Evolutionary conservation across 2,888 invertebrate genomes (phyloP), one percentile per base, ranked within the genome.

Genomic region (Cheilosia scutellata): DNA sequence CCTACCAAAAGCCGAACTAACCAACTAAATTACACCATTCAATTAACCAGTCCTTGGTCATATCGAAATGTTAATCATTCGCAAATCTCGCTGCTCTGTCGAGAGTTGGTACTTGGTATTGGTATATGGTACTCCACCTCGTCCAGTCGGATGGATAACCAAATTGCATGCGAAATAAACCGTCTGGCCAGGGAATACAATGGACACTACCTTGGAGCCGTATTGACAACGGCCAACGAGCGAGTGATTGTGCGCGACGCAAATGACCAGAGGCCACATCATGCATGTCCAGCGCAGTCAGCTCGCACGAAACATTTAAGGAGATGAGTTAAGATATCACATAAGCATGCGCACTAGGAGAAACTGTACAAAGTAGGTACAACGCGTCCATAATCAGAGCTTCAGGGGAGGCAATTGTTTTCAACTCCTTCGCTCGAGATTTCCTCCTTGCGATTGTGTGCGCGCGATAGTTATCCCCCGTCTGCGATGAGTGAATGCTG

Each of bases 291-390:
- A 33, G 40, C 7, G 62, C 37, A 53, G 47, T n/a, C 27, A 29
- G 16, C 70, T 57, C 51, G 80, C 80, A 86, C 86, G 86, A 80
- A 80, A 66, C 66, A 57, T 77, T 86, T 82, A 68, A 66, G 82
- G 76, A 82, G 86, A 86, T 86, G 86, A 86, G 86, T 86, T 86
- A 86, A 86, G 86, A 86, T 86, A 86, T 86, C 86, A 86, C 68
- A 82, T 57, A 80, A 80, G 70, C 70, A 71, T 72, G 80, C 49
- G 80, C 49, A 60, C 72, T 57, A 29, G 44, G 20, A 60, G 6
- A 27, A 58, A 80, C 65, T 44, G 79, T 74, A 60, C 53, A 37
- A 62, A 16, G 37, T 37, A 11, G 33, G 44, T 44, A 44, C 44
- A 7, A 44, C 44, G 16, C 37, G 3, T 16, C 47, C 47, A 47